These are phyloP conservation scores for Drosophila flavopinicola DNA, from an alignment of 2,888 invertebrate genomes.

Conservation along the genomic window DNA sequence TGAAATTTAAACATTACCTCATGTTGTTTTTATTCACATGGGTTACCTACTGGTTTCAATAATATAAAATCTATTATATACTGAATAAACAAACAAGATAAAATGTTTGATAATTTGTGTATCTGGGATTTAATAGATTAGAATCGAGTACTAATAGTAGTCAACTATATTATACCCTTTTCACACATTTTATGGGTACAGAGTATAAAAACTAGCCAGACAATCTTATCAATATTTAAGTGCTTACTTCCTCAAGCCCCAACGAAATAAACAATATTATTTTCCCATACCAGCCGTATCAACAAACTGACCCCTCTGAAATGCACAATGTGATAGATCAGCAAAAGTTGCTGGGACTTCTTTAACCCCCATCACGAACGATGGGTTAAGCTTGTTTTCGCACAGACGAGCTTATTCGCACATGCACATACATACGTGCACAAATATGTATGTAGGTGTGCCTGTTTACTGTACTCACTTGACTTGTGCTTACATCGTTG, in stretches of 20 bases:
- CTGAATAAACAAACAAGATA: neutral
- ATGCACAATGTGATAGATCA: neutral
- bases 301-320: neutral
- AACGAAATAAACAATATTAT: neutral
- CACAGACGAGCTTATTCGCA: slow-evolving; percentile 18
- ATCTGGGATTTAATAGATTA: no score
- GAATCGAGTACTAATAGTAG: no score
- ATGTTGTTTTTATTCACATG: neutral
- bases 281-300: neutral
- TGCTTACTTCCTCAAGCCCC: neutral
- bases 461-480: neutral
- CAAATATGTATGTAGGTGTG: neutral
- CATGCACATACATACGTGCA: slow-evolving; percentile 5
- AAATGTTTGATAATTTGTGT: no score
- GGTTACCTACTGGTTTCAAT: neutral
- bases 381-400: slow-evolving; percentile 62
- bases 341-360: neutral
- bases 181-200: neutral
- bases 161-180: neutral
- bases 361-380: neutral
- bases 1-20: slow-evolving; percentile 9
- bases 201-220: neutral
- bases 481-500: neutral
- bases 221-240: slow-evolving; percentile 16
- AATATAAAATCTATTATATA: neutral